Evolutionary conservation across 2,113 vertebrate species (phyloP).

Genomic region (Indicator maculatus): DNA sequence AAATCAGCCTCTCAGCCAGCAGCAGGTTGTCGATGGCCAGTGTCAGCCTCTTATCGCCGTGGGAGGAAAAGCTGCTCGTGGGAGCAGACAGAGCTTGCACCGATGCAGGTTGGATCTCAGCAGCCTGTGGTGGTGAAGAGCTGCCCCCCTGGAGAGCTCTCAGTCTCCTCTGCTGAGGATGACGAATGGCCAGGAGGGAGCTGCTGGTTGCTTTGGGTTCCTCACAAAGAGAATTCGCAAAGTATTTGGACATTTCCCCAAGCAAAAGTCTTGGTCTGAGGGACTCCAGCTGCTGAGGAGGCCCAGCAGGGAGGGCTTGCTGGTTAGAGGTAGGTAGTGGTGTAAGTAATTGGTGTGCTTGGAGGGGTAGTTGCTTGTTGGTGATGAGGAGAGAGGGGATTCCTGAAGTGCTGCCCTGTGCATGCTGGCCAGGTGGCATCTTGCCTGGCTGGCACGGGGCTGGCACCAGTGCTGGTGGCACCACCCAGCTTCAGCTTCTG

Average conservation of each 20-base stretch:
- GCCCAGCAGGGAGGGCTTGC: constrained; percentile 73
- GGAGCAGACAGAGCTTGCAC: not conserved
- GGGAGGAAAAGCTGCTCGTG: constrained; percentile 7
- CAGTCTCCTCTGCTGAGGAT: constrained; percentile 12
- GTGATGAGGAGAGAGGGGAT: not conserved
- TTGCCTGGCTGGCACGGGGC: not conserved
- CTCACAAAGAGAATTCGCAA: constrained; percentile 82
- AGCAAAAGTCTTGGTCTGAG: constrained; percentile 79
- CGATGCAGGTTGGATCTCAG: not conserved
- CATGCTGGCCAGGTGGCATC: not conserved
- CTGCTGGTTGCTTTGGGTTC: constrained; percentile 83
- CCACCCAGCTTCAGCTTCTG: not conserved
- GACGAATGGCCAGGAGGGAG: constrained; percentile 54
- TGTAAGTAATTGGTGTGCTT: not conserved
- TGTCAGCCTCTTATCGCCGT: not conserved
- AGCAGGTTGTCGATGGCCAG: not conserved
- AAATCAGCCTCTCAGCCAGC: not conserved
- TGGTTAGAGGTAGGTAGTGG: constrained; percentile 43
- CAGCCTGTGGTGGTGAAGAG: not conserved
- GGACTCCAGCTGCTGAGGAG: constrained; percentile 74
- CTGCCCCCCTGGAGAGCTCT: not conserved
- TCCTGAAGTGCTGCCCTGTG: not conserved
- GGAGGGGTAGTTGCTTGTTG: not conserved
- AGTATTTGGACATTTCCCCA: constrained; percentile 86
- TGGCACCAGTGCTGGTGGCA: not conserved